Conservation (phyloP, 2,888 invertebrate species). For the Escarpia spicata region DNA sequence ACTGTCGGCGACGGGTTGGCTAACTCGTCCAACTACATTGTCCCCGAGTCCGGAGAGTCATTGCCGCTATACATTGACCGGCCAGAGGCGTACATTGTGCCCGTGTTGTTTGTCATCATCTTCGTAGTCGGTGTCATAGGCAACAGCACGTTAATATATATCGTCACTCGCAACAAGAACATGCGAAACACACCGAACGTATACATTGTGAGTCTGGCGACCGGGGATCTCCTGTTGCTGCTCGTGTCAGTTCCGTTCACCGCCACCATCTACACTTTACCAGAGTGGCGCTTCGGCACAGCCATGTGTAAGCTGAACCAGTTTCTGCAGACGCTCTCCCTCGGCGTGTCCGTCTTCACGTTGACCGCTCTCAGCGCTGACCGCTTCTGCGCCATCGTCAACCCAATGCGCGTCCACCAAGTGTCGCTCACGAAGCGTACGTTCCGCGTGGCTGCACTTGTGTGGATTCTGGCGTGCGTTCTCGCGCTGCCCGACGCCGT, state of each 20-base stretch:
- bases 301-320: slow-evolving; percentile 81
- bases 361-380: slow-evolving; percentile 89
- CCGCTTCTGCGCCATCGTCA: slow-evolving; percentile 89
- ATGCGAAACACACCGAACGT: slow-evolving; percentile 89
- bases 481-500: slow-evolving; percentile 73
- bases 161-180: slow-evolving; percentile 79
- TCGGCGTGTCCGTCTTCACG: slow-evolving; percentile 92
- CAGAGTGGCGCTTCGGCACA: slow-evolving; percentile 88
- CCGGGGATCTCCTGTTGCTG: slow-evolving; percentile 84
- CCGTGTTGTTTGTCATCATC: slow-evolving; percentile 81
- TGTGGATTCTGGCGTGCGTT: slow-evolving; percentile 77
- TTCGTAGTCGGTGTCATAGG: slow-evolving; percentile 84
- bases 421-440: slow-evolving; percentile 73
- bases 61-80: background rate
- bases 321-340: slow-evolving; percentile 86
- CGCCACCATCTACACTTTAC: slow-evolving; percentile 84
- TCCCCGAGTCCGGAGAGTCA: background rate
- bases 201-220: slow-evolving; percentile 80
- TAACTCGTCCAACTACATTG: background rate
- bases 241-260: slow-evolving; percentile 83
- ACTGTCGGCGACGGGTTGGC: background rate
- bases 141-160: slow-evolving; percentile 84
- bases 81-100: slow-evolving; percentile 67
- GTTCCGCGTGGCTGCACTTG: slow-evolving; percentile 37
- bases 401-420: slow-evolving; percentile 82